phyloP scores from a whole-genome alignment of 1,140 invertebrate species.

The Nasonia giraulti region DNA sequence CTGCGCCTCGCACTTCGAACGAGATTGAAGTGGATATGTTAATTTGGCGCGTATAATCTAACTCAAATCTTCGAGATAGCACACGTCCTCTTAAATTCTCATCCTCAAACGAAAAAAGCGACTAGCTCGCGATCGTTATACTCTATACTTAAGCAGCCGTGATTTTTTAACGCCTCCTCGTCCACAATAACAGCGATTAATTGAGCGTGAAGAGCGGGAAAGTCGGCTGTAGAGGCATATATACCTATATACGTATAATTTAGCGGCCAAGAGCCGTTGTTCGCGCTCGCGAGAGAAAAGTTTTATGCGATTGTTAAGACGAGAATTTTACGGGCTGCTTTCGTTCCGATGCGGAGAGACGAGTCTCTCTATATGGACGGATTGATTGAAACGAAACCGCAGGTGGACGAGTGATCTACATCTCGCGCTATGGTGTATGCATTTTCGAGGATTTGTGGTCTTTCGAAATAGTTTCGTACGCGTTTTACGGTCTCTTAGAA shows the following conservation, averaged over 20 bases:
- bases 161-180: background rate
- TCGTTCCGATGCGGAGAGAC: background rate
- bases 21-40: background rate
- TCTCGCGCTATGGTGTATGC: no score
- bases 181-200: constrained; percentile 9
- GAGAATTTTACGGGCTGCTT: background rate
- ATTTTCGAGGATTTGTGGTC: background rate
- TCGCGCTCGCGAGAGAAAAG: background rate
- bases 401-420: no score
- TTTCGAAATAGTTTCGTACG: no score
- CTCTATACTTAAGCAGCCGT: background rate
- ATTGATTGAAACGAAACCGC: background rate
- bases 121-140: background rate
- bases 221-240: background rate
- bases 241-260: background rate
- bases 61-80: no score
- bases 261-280: background rate
- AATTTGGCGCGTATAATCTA: background rate
- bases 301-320: background rate
- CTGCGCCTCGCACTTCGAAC: background rate
- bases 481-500: background rate
- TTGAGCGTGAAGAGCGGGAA: constrained; percentile 36
- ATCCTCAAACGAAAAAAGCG: background rate
- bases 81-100: background rate
- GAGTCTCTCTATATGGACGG: background rate